Percentiles rank a stretch among this genome's conserved stretches.
Evolutionary conservation across 2,888 invertebrate species (phyloP).

Genomic region (Neoascia interrupta): DNA sequence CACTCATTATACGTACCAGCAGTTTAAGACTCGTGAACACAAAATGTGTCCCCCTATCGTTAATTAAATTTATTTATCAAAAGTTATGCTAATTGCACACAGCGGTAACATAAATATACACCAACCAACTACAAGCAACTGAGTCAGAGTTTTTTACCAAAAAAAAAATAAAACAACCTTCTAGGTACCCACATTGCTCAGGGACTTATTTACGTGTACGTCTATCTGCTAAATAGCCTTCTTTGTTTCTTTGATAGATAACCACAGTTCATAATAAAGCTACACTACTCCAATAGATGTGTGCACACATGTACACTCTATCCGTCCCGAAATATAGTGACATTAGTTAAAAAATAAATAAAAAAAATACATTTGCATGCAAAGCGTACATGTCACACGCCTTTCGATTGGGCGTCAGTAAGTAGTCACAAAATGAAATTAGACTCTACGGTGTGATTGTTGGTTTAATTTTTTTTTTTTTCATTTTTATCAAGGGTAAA

Average conservation of each 20-base stretch:
- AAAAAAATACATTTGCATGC: conserved; percentile 54
- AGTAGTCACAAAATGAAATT: conserved; percentile 28
- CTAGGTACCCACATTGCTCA: neutral
- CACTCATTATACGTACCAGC: conserved; percentile 39
- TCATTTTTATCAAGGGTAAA: conserved; percentile 39
- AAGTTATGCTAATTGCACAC: conserved; percentile 64
- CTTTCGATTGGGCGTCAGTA: conserved; percentile 53
- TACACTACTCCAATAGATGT: conserved; percentile 20
- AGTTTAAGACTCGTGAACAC: conserved; percentile 13
- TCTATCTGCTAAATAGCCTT: neutral
- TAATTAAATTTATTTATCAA: conserved; percentile 67
- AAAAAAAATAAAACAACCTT: neutral
- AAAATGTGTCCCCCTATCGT: conserved; percentile 55
- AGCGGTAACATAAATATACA: conserved; percentile 17
- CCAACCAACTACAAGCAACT: conserved; percentile 1
- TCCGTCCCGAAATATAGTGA: conserved; percentile 46
- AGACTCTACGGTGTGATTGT: conserved; percentile 36
- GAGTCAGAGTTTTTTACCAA: conserved; percentile 11
- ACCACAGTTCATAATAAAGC: conserved; percentile 12
- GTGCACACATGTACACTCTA: too few species aligned
- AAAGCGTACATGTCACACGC: conserved; percentile 53
- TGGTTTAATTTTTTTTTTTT: neutral
- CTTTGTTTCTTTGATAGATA: conserved; percentile 60
- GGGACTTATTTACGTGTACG: conserved; percentile 4
- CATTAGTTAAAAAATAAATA: conserved; percentile 7